Conservation (phyloP, 2,113 vertebrate species). For the Crocuta crocuta region DNA sequence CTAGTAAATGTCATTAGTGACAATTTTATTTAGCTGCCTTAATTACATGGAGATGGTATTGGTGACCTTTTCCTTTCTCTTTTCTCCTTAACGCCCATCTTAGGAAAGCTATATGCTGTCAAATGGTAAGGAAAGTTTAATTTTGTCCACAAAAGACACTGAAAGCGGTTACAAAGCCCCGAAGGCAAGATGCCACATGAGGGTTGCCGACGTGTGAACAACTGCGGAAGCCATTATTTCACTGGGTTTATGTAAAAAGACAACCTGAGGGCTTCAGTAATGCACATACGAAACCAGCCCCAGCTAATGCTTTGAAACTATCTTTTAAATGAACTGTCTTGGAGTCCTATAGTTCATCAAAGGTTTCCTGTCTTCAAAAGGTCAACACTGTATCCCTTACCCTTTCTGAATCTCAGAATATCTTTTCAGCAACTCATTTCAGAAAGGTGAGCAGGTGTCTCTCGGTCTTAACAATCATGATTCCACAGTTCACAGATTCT, state of each 20-base stretch:
- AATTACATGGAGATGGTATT: slow-evolving; percentile 42
- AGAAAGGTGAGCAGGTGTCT: slow-evolving; percentile 80
- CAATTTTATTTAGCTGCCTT: slow-evolving; percentile 40
- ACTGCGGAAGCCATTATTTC: slow-evolving; percentile 57
- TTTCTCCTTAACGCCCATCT: slow-evolving; percentile 39
- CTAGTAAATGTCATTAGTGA: slow-evolving; percentile 25
- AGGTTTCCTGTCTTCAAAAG: slow-evolving; percentile 80
- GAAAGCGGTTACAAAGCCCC: slow-evolving; percentile 51
- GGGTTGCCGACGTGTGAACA: slow-evolving; percentile 11
- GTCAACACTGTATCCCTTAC: slow-evolving; percentile 75
- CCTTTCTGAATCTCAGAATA: slow-evolving; percentile 80
- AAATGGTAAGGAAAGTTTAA: slow-evolving; percentile 63
- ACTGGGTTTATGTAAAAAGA: slow-evolving; percentile 68
- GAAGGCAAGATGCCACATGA: slow-evolving; percentile 19
- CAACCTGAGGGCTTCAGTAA: slow-evolving; percentile 46
- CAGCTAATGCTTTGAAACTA: slow-evolving; percentile 64
- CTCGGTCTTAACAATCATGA: slow-evolving; percentile 71
- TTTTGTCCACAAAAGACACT: slow-evolving; percentile 57
- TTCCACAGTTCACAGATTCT: slow-evolving; percentile 73
- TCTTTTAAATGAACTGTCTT: slow-evolving; percentile 79
- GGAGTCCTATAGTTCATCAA: slow-evolving; percentile 79
- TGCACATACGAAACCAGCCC: slow-evolving; percentile 48
- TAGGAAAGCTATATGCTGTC: slow-evolving; percentile 44
- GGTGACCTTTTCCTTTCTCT: slow-evolving; percentile 64
- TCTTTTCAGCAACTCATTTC: slow-evolving; percentile 71